phyloP scores from a whole-genome alignment of 2,113 vertebrate genomes.

The Chelonoidis abingdonii region DNA sequence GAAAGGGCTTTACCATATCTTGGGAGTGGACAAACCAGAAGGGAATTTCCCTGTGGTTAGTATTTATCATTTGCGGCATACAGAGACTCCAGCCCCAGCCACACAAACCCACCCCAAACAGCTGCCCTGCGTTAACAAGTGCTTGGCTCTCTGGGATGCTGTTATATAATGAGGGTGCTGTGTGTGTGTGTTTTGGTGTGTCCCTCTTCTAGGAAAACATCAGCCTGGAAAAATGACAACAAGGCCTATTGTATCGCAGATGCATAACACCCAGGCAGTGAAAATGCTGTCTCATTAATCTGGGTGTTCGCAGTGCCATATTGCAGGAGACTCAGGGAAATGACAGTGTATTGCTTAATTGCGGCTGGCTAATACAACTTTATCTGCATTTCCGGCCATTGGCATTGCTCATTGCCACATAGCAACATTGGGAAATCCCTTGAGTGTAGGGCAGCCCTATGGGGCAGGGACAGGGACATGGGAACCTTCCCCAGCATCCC shows the following conservation, averaged over 20 bases:
- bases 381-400: constrained; percentile 71
- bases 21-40: background rate
- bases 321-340: constrained; percentile 15
- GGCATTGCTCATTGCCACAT: constrained; percentile 74
- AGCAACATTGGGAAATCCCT: constrained; percentile 66
- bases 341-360: constrained; percentile 68
- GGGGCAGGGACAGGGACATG: constrained; percentile 65
- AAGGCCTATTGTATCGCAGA: background rate
- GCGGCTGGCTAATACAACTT: constrained; percentile 72
- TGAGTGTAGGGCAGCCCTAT: constrained; percentile 52
- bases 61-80: background rate
- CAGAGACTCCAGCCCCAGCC: background rate
- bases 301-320: constrained; percentile 46
- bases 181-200: background rate
- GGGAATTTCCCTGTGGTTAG: background rate
- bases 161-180: background rate
- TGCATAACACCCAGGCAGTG: constrained; percentile 8
- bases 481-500: background rate
- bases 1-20: constrained; percentile 18
- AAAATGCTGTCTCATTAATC: constrained; percentile 54
- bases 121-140: background rate
- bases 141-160: background rate
- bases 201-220: constrained; percentile 13
- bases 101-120: background rate
- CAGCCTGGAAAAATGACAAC: background rate